Percentiles rank a stretch among this genome's conserved stretches.
phyloP scores from a whole-genome alignment of 2,888 invertebrate genomes.

The Steinernema carpocapsae region DNA sequence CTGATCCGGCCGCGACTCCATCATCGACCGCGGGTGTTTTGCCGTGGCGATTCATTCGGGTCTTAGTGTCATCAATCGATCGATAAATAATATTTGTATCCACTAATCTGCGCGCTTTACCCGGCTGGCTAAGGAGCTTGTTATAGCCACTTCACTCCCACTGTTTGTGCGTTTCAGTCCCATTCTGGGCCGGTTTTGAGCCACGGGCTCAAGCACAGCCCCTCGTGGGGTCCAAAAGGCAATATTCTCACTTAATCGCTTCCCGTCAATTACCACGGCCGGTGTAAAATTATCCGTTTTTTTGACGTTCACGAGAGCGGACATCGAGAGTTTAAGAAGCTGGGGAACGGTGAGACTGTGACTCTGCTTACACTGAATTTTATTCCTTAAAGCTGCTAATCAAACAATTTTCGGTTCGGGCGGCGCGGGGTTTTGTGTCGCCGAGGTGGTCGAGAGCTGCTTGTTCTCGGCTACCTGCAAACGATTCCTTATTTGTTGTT shows the following conservation, averaged over 20 bases:
- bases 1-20: constrained; percentile 12
- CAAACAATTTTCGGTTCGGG: constrained; percentile 1
- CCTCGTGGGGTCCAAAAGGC: neutral
- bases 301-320: neutral
- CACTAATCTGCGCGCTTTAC: neutral
- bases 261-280: constrained; percentile 31
- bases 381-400: constrained; percentile 28
- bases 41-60: constrained; percentile 5
- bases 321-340: neutral
- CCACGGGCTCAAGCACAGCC: constrained; percentile 6
- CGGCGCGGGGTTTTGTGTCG: neutral
- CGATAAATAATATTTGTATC: constrained; percentile 1
- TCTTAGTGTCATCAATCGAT: constrained; percentile 23
- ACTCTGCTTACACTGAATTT: constrained; percentile 24
- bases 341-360: neutral
- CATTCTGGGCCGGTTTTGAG: neutral
- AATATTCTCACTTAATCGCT: constrained; percentile 26
- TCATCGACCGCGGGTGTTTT: constrained; percentile 20
- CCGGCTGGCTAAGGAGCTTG: no score
- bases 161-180: neutral
- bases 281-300: constrained; percentile 25
- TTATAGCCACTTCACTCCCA: no score
- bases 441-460: no score
- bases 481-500: no score
- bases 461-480: no score